Percentiles rank a stretch among this genome's conserved stretches.
Evolutionary conservation across 1,140 invertebrate genomes (phyloP).

Genomic region (Heliconius nattereri): DNA sequence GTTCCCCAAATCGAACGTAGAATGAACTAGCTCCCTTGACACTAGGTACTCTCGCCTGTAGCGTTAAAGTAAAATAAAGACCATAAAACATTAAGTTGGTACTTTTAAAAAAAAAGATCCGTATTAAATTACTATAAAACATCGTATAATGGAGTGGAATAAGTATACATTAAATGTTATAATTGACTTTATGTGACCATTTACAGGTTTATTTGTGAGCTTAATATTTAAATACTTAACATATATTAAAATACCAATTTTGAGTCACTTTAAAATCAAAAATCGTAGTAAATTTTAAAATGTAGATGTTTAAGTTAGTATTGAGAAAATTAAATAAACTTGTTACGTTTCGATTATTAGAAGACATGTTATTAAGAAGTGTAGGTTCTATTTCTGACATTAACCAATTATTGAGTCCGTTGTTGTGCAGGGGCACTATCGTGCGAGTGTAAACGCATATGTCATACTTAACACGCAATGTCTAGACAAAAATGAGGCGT

Average conservation of each 20-base stretch:
- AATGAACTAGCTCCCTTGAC: no score
- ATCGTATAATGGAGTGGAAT: constrained; percentile 18
- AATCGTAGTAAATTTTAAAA: background rate
- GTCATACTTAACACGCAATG: no score
- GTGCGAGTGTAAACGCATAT: no score
- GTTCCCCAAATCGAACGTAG: no score
- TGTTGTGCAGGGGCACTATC: no score
- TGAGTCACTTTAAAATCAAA: background rate
- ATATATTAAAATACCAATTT: background rate
- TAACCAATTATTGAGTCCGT: no score
- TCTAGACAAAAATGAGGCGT: no score
- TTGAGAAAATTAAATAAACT: no score
- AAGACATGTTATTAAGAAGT: background rate
- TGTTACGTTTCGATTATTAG: background rate
- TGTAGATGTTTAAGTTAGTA: background rate
- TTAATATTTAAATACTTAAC: background rate
- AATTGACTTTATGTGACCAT: constrained; percentile 6
- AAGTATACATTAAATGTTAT: constrained; percentile 9
- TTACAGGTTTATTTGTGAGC: background rate
- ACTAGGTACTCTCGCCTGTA: no score
- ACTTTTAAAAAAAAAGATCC: background rate
- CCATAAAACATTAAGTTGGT: no score
- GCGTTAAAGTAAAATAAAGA: no score
- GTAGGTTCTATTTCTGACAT: background rate
- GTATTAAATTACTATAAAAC: constrained; percentile 29